Evolutionary conservation across 2,113 vertebrate species (phyloP).

Genomic region (Zingel zingel): DNA sequence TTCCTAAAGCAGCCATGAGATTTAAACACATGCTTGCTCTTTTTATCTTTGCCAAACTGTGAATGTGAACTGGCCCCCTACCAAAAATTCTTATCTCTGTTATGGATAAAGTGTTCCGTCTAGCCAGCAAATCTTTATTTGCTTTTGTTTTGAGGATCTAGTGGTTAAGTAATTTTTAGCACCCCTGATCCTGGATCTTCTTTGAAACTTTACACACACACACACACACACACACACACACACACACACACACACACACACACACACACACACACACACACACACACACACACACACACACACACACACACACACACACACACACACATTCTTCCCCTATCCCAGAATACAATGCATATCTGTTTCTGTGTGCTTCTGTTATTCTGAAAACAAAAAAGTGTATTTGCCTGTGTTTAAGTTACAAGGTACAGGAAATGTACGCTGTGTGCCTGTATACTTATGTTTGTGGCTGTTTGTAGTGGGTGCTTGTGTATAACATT

Average conservation of each 20-base stretch:
- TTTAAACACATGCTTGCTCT: background rate
- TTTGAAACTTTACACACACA: background rate
- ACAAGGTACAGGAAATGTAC: background rate
- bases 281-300: too few relatives aligned
- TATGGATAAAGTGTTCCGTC: background rate
- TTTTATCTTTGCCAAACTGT: slow-evolving; percentile 11
- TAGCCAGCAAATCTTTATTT: slow-evolving; percentile 1
- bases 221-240: too few relatives aligned
- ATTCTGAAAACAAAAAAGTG: background rate
- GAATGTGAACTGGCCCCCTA: background rate
- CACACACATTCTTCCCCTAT: too few relatives aligned
- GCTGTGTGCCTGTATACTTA: background rate
- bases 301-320: too few relatives aligned
- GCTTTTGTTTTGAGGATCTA: slow-evolving; percentile 36
- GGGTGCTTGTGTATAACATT: background rate
- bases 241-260: too few relatives aligned
- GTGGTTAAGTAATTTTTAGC: slow-evolving; percentile 16
- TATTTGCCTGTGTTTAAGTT: background rate
- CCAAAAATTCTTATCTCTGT: background rate
- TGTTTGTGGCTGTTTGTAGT: background rate
- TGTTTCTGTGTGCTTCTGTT: background rate
- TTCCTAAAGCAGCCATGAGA: slow-evolving; percentile 3
- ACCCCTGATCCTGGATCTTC: slow-evolving; percentile 30
- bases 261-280: too few relatives aligned
- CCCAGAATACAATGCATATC: too few relatives aligned